Percentiles rank a stretch among this genome's conserved stretches.
These are phyloP conservation scores for Empidonax alnorum DNA, from an alignment of 2,113 vertebrate genomes.

Conservation along the genomic window DNA sequence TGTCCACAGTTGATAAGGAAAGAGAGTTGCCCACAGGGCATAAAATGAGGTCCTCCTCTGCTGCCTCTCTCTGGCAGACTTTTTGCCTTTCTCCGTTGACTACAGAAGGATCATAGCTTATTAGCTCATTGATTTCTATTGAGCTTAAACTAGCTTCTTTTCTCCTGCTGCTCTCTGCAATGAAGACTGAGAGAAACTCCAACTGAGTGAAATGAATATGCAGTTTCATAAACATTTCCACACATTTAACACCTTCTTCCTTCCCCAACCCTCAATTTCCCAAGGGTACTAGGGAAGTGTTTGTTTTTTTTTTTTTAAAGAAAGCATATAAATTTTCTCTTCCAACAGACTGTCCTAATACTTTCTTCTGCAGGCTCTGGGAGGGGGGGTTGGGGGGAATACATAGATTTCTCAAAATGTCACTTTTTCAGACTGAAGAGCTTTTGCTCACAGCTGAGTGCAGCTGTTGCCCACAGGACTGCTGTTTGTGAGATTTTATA, in stretches of 20 bases:
- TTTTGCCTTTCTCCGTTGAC: not conserved
- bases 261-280: not conserved
- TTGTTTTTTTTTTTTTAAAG: not conserved
- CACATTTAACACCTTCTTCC: conserved; percentile 20
- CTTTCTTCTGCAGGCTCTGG: not conserved
- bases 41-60: not conserved
- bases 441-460: not conserved
- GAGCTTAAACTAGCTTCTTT: not conserved
- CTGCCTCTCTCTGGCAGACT: not conserved
- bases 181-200: not conserved
- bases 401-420: conserved; percentile 4
- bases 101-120: not conserved
- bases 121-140: not conserved
- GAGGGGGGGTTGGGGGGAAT: not conserved
- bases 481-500: not conserved
- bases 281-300: not conserved
- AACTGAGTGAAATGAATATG: not conserved
- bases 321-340: not conserved
- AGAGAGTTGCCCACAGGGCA: not conserved
- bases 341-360: conserved; percentile 28
- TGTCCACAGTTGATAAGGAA: not conserved
- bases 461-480: conserved; percentile 7
- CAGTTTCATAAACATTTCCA: conserved; percentile 43
- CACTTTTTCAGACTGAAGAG: not conserved
- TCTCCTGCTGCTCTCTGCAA: not conserved